Conservation (phyloP, 1,140 invertebrate species). For the Aradophagus sp. region DNA sequence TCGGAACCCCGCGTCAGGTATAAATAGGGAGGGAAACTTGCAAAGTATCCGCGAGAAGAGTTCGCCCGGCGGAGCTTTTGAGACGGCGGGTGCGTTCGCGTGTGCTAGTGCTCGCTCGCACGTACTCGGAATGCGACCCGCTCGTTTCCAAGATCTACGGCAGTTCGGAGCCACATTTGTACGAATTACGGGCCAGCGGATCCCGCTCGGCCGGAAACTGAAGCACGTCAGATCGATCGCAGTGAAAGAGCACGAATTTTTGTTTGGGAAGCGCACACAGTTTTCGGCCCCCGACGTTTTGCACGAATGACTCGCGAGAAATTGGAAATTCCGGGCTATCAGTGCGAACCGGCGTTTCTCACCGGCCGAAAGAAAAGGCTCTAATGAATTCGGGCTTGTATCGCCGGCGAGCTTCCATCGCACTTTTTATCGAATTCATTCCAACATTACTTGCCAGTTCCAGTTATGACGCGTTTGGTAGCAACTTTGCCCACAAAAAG, state of each 20-base stretch:
- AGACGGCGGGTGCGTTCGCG: slow-evolving; percentile 45
- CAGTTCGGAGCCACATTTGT: slow-evolving; percentile 58
- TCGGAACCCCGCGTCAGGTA: slow-evolving; percentile 61
- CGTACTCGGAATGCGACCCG: slow-evolving; percentile 45
- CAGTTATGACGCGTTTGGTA: no score
- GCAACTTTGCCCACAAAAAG: no score
- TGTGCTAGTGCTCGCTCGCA: slow-evolving; percentile 31
- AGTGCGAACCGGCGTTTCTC: slow-evolving; percentile 19
- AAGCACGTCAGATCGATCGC: slow-evolving; percentile 56
- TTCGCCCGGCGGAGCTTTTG: slow-evolving; percentile 44
- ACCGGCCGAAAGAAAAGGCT: slow-evolving; percentile 1
- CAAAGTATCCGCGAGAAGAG: slow-evolving; percentile 67
- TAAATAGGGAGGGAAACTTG: slow-evolving; percentile 69
- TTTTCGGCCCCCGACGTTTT: slow-evolving; percentile 43
- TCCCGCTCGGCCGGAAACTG: slow-evolving; percentile 58
- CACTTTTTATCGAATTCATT: no score
- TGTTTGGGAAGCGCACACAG: slow-evolving; percentile 45
- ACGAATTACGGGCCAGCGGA: slow-evolving; percentile 59
- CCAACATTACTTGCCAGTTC: no score
- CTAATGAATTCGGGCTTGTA: slow-evolving; percentile 25
- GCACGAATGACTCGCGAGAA: slow-evolving; percentile 53
- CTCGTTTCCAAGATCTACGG: slow-evolving; percentile 59
- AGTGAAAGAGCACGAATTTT: slow-evolving; percentile 54
- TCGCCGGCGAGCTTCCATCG: background rate
- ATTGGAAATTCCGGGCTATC: slow-evolving; percentile 49